Evolutionary conservation across 2,888 invertebrate species (phyloP), one percentile per base, ranked within the genome.

Genomic region (Patella pellucida): DNA sequence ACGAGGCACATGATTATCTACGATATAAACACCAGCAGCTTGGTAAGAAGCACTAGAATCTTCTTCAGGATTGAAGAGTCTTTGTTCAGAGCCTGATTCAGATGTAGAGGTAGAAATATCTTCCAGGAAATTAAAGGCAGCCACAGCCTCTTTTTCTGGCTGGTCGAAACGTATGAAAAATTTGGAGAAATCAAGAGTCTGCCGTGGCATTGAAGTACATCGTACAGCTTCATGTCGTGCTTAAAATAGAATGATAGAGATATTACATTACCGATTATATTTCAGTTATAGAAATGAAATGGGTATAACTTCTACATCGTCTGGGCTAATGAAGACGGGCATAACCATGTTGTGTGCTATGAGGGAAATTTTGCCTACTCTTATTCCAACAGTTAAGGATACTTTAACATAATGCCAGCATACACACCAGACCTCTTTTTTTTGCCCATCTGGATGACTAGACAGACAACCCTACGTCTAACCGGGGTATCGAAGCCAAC

Each of bases 71-170:
- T 62, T 62, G 23, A 23, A 62, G 12, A 62, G 62, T 62, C 62
- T 62, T 23, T 62, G 62, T 51, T 72, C 72, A 23, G 72, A 73
- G 27, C 71, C 72, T 19, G 73, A 73, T 52, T 52, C 68, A 12
- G 78, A 78, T 31, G 77, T 74, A 4, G 85, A 83, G 11, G 83
- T 77, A 23, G 83, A 73, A 74, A 85, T 81, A 15, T 85, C 83
- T 71, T 88, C 77, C 2, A 88, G 80, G 75, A 86, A 87, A 72
- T 87, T 85, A 73, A 86, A 88, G 19, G 86, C 85, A 19, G 87
- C 83, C 23, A 87, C 82, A 23, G 87, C 86, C 41, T 86, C 85
- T 68, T 85, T 79, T 75, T 88, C 88, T 31, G 81, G 80, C 68
- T 85, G 83, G 70, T 82, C 85, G 76, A 81, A 88, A 23, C 84